phyloP scores from a whole-genome alignment of 2,888 invertebrate genomes.

The Epicampocera succincta region DNA sequence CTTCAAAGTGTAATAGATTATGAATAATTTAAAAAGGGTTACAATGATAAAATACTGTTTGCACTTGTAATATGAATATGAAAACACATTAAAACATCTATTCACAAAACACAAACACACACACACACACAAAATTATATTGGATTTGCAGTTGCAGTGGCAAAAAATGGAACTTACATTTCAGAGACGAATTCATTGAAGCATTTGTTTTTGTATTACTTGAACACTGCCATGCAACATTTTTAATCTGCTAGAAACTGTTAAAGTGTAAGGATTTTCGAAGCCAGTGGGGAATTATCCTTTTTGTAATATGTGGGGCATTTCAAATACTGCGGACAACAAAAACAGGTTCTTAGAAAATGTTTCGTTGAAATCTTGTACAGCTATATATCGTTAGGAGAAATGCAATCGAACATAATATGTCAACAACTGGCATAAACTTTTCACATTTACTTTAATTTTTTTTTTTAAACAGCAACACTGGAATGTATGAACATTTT shows the following conservation, averaged over 20 bases:
- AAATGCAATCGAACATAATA: too few relatives aligned
- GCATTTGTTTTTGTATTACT: not conserved
- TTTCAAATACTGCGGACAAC: too few relatives aligned
- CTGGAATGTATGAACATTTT: too few relatives aligned
- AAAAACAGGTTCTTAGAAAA: too few relatives aligned
- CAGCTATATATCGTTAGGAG: too few relatives aligned
- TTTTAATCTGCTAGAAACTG: constrained; percentile 36
- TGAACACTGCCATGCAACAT: not conserved
- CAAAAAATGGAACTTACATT: not conserved
- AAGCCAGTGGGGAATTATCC: not conserved
- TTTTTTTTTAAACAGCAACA: too few relatives aligned
- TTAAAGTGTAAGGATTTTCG: constrained; percentile 3
- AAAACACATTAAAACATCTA: constrained; percentile 38
- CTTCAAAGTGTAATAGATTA: constrained; percentile 65
- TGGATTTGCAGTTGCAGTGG: constrained; percentile 35
- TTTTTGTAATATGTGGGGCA: not conserved
- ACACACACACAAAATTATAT: constrained; percentile 25
- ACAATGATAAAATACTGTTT: constrained; percentile 46
- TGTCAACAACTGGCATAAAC: too few relatives aligned
- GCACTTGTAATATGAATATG: constrained; percentile 59
- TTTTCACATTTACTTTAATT: too few relatives aligned
- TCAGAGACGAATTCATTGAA: not conserved
- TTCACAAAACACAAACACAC: not conserved
- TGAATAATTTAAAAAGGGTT: constrained; percentile 64
- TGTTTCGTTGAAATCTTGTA: too few relatives aligned